Conservation (phyloP, 2,888 invertebrate species). For the Andricus curvator region DNA sequence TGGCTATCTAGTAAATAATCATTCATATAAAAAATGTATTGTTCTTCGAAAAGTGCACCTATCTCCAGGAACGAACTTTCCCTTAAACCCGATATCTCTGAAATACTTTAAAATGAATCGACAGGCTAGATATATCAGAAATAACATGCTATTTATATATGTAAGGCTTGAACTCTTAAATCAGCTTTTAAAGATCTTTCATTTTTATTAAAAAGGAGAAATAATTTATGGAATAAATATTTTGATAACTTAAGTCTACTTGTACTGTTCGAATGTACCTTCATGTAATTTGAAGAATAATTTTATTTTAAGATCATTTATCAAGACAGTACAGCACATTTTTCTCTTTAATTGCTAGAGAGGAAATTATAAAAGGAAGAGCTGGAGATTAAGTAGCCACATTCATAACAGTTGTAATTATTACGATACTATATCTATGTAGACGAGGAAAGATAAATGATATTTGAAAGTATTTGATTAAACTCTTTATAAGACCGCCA, state of each 20-base stretch:
- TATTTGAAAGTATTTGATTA: neutral
- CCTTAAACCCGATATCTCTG: neutral
- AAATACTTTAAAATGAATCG: neutral
- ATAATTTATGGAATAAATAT: no score
- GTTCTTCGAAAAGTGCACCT: neutral
- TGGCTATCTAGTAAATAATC: neutral
- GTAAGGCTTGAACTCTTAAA: no score
- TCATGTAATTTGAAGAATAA: neutral
- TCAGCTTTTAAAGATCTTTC: no score
- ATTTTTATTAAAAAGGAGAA: no score
- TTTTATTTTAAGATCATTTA: neutral
- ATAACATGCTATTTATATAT: neutral
- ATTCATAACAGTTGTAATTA: neutral
- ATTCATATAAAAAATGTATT: neutral
- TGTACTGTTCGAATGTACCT: neutral
- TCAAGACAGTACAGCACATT: neutral
- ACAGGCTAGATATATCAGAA: neutral
- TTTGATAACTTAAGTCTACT: neutral
- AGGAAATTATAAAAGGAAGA: neutral
- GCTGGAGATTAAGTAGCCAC: neutral
- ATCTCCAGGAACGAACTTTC: neutral
- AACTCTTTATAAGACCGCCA: neutral
- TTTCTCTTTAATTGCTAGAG: neutral
- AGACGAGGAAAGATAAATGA: neutral
- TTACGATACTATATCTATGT: neutral